Evolutionary conservation across 1,140 invertebrate species (phyloP), one percentile per base, ranked within the genome.

Genomic region (Eriocheir sinensis): DNA sequence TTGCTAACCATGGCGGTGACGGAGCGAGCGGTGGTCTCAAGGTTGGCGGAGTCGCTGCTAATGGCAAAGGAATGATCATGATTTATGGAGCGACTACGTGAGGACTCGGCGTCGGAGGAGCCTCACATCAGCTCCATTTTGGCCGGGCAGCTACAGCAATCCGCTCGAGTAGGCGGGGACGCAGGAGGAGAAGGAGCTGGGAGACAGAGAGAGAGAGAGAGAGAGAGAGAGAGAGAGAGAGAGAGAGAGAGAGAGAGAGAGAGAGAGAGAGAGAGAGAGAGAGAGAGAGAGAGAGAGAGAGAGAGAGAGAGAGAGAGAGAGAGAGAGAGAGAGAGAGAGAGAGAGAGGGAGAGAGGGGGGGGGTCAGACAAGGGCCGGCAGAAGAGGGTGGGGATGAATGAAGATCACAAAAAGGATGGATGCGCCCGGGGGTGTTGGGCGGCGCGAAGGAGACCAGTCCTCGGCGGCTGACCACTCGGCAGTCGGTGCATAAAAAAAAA

Each of bases 1-100:
- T 91, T 91, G 90, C 53, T 80, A 91, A n/a, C 90, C 90, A 91
- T 91, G 90, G 53, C 34, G 53, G 53, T 38, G 53, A 38, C 53
- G 90, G 90, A 27, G 53, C 36, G 83, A 86, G 83, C 32, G 30
- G 88, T 53, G 41, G 36, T 44, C 53, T 80, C 90, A 91, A 91
- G 90, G 90, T 91, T 91, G 90, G 90, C 90, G 60, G 53, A 80
- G 90, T 40, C 53, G 32, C 60, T 91, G 90, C 38, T 91, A 91
- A 91, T 91, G 90, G 90, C 34, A 38, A 91, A 38, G 89, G 60
- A 91, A 91, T 91, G 90, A 91, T 80, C 90, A 91, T 91, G 90
- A 91, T 91, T 91, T 91, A 91, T 91, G 90, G 60, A 34, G 90
- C 32, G 53, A 38, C 53, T 72, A 91, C 90, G 90, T 91, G 90